Conservation (phyloP, 2,797 vertebrate species). For the Perdix hodgsoniae region DNA sequence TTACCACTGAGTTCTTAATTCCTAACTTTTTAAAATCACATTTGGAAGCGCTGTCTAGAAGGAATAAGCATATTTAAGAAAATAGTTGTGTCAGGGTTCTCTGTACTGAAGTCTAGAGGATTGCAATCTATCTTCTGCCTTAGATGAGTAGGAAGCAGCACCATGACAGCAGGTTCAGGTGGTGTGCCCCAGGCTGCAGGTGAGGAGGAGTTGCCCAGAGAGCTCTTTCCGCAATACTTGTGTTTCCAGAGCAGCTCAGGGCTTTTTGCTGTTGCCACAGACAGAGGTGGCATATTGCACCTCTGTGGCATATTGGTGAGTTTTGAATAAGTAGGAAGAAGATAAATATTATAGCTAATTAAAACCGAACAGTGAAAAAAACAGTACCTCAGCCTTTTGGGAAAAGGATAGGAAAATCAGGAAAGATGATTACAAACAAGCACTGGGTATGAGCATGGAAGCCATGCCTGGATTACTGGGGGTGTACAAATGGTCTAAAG, state of each 20-base stretch:
- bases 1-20: not conserved
- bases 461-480: not conserved
- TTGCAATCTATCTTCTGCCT: constrained; percentile 14
- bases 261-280: not conserved
- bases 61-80: not conserved
- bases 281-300: not conserved
- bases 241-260: constrained; percentile 6
- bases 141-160: not conserved
- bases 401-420: not conserved
- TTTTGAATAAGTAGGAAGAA: not conserved
- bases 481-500: not conserved
- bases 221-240: not conserved
- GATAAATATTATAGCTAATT: not conserved
- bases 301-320: not conserved
- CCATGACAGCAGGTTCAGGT: not conserved
- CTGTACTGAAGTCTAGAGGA: not conserved
- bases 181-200: constrained; percentile 5
- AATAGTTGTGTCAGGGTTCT: not conserved
- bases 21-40: not conserved
- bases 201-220: not conserved
- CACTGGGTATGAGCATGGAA: not conserved
- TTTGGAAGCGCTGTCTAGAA: not conserved
- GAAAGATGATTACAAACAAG: not conserved
- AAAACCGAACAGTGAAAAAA: not conserved
- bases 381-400: not conserved